Evolutionary conservation across 2,797 vertebrate species (phyloP), one percentile per base, ranked within the genome.

Genomic region (Setipinna tenuifilis): DNA sequence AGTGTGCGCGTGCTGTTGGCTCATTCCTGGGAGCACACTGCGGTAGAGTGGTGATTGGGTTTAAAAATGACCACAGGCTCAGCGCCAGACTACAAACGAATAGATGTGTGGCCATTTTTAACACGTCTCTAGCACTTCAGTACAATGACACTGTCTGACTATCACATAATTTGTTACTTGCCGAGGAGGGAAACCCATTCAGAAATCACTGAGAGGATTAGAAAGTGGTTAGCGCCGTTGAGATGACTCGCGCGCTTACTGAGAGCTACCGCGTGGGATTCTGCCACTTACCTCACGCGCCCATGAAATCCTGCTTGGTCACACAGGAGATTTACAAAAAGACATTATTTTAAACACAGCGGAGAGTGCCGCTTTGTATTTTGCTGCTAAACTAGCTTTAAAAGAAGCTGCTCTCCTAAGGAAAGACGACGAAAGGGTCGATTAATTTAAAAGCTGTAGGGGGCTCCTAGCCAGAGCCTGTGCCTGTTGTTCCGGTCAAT

Each of bases 41-140:
- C 86, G 83, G 86, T 71, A 84, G 83, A 48, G 75, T 82, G 78
- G 82, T 57, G 65, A 44, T 23, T 25, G 21, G 81, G 71, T 54
- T 54, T 71, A 86, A 58, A 88, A 84, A 87, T 82, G 54, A 82
- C 86, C 3, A 59, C 62, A 35, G 86, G 84, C 75, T 65, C 41
- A 58, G 48, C 68, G 84, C 16, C 81, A 83, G 50, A 84, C 46
- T 71, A 71, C 78, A 83, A 86, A 86, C 46, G 16, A 81, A 81
- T 84, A 83, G 85, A 82, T 46, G 41, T 82, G 84, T 80, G 62
- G 62, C 62, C 57, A 59, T 83, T 84, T 87, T 78, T 48, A 61
- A 85, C 46, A 44, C 2, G 4, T 54, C 12, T 41, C 16, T 71
- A 23, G 50, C 82, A 59, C 28, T 84, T 83, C 46, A 35, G 28